Conservation (phyloP, 2,113 vertebrate species). For the Micronycteris hirsuta region DNA sequence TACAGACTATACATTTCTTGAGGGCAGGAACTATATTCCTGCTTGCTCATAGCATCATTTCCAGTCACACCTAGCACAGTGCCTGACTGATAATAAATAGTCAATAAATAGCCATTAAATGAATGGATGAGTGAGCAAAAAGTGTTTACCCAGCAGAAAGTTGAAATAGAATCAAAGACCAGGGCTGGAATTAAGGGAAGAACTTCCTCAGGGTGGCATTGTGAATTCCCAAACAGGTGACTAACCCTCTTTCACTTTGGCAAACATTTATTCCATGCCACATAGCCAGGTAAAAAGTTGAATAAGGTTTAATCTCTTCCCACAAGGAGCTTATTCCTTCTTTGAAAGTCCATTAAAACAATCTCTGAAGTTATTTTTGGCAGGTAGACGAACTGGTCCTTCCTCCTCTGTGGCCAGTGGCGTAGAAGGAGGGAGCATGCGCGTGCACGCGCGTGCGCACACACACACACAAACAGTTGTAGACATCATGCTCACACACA, state of each 20-base stretch:
- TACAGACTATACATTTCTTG: not conserved
- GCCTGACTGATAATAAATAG: not conserved
- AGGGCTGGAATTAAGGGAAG: conserved; percentile 34
- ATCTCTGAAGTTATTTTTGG: not conserved
- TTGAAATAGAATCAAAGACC: conserved; percentile 38
- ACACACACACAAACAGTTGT: rapidly evolving
- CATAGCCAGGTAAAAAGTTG: not conserved
- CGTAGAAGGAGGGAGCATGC: not conserved
- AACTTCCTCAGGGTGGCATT: not conserved
- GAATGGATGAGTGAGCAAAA: not conserved
- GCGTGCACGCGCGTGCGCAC: rapidly evolving
- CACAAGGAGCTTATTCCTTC: not conserved
- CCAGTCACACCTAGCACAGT: too few species aligned
- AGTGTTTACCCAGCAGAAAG: not conserved
- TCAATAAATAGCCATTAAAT: not conserved
- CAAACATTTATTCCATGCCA: not conserved
- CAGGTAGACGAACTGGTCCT: not conserved
- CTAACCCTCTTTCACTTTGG: not conserved
- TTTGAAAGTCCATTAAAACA: conserved; percentile 18
- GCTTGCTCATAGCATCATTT: not conserved
- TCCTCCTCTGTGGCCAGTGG: not conserved
- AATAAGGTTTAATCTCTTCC: conserved; percentile 21
- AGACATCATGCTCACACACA: not conserved
- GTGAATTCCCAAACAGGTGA: conserved; percentile 23
- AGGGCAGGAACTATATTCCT: not conserved